These are phyloP conservation scores for Synergus itoensis DNA, from an alignment of 2,888 invertebrate species.

Conservation along the genomic window DNA sequence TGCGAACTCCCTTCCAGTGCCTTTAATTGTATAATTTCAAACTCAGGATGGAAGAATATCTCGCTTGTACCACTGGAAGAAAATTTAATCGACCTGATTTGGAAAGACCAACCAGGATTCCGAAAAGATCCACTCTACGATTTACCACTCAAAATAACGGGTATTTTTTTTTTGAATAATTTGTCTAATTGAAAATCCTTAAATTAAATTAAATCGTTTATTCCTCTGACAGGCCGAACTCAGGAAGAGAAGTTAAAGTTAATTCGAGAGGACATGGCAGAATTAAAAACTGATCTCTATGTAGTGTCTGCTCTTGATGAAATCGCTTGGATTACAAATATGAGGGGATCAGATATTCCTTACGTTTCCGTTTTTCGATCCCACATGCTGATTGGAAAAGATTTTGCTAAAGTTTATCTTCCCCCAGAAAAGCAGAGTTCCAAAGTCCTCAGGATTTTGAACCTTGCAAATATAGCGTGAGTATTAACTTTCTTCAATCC, in stretches of 20 bases:
- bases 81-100: constrained; percentile 76
- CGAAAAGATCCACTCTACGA: constrained; percentile 72
- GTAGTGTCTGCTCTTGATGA: constrained; percentile 78
- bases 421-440: constrained; percentile 77
- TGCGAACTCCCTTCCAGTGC: neutral
- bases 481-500: neutral
- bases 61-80: constrained; percentile 55
- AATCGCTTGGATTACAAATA: constrained; percentile 79
- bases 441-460: constrained; percentile 40
- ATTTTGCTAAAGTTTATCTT: constrained; percentile 56
- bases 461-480: neutral
- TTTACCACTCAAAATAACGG: constrained; percentile 70
- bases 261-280: constrained; percentile 57
- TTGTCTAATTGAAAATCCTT: neutral
- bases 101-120: constrained; percentile 73
- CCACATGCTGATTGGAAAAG: constrained; percentile 64
- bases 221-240: constrained; percentile 52
- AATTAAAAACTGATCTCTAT: constrained; percentile 66
- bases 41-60: constrained; percentile 57
- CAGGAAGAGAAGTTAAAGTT: constrained; percentile 58
- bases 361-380: constrained; percentile 76
- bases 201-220: neutral
- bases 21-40: neutral
- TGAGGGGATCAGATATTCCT: constrained; percentile 78
- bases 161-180: constrained; percentile 48